Conservation (phyloP, 2,113 vertebrate genomes). For the Campylomormyrus tamandua region DNA sequence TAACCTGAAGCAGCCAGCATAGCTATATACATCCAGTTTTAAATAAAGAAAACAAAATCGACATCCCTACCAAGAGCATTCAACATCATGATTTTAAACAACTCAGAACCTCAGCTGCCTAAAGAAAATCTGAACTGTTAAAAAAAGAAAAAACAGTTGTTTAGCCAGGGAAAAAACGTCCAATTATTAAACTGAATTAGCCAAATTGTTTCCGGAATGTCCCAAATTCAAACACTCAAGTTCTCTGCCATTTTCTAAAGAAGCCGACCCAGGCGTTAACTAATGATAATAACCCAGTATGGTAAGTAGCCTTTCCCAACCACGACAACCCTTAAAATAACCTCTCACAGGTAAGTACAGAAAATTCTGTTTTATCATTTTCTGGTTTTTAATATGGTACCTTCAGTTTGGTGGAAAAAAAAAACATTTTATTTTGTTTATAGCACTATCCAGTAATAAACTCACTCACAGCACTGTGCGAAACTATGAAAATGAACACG, state of each 20-base stretch:
- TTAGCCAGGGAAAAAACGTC: neutral
- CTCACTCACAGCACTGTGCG: neutral
- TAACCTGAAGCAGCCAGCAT: neutral
- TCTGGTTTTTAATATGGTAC: neutral
- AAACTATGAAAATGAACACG: neutral
- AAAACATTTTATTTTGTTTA: neutral
- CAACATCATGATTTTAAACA: neutral
- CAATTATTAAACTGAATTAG: neutral
- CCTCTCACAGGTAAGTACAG: neutral
- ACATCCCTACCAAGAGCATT: neutral
- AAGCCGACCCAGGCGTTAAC: neutral
- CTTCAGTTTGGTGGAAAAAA: neutral
- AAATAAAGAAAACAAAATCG: neutral
- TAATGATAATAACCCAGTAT: neutral
- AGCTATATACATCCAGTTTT: neutral
- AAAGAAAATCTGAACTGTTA: neutral
- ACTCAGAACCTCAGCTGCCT: neutral
- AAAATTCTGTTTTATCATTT: neutral
- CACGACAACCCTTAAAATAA: neutral
- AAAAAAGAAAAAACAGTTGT: neutral
- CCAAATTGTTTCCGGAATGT: neutral
- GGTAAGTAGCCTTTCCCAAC: neutral
- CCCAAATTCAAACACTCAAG: neutral
- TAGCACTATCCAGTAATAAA: neutral
- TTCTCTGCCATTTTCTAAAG: neutral